A percentile compares a stretch with the other conserved stretches of the same genome.
phyloP scores from a whole-genome alignment of 2,797 vertebrate genomes.

The Aeoliscus strigatus region DNA sequence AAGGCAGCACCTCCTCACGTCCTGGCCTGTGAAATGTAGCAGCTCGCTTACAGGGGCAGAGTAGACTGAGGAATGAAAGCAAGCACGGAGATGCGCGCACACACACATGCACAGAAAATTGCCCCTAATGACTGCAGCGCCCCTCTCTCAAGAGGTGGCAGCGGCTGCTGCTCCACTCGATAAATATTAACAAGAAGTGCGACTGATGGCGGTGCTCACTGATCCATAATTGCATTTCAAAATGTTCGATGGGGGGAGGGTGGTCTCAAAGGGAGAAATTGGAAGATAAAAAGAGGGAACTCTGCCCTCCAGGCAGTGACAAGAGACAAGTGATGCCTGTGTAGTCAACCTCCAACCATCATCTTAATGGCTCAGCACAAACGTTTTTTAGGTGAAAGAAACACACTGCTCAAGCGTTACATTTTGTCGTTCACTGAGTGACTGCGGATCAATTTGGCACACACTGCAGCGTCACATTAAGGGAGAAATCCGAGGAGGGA shows the following conservation, averaged over 20 bases:
- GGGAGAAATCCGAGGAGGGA: slow-evolving; percentile 18
- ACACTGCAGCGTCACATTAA: slow-evolving; percentile 16
- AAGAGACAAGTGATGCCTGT: slow-evolving; percentile 48
- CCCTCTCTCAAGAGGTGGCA: slow-evolving; percentile 68
- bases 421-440: slow-evolving; percentile 33
- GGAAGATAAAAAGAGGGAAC: slow-evolving; percentile 40
- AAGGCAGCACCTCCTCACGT: slow-evolving; percentile 60
- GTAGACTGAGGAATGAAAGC: slow-evolving; percentile 51
- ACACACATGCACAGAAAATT: slow-evolving; percentile 40
- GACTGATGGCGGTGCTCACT: slow-evolving; percentile 77
- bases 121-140: slow-evolving; percentile 70
- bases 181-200: slow-evolving; percentile 82
- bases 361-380: slow-evolving; percentile 38
- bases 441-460: slow-evolving; percentile 19
- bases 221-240: slow-evolving; percentile 82
- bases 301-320: slow-evolving; percentile 40
- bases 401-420: slow-evolving; percentile 32
- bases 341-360: slow-evolving; percentile 40
- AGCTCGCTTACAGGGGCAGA: slow-evolving; percentile 60
- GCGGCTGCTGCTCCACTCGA: slow-evolving; percentile 72
- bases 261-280: slow-evolving; percentile 19
- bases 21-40: slow-evolving; percentile 65
- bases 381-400: slow-evolving; percentile 21
- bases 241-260: slow-evolving; percentile 58
- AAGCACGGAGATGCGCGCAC: slow-evolving; percentile 22